A percentile compares a stretch with the other conserved stretches of the same genome.
Conservation (phyloP, 2,797 vertebrate species). For the Sarcophilus harrisii region DNA sequence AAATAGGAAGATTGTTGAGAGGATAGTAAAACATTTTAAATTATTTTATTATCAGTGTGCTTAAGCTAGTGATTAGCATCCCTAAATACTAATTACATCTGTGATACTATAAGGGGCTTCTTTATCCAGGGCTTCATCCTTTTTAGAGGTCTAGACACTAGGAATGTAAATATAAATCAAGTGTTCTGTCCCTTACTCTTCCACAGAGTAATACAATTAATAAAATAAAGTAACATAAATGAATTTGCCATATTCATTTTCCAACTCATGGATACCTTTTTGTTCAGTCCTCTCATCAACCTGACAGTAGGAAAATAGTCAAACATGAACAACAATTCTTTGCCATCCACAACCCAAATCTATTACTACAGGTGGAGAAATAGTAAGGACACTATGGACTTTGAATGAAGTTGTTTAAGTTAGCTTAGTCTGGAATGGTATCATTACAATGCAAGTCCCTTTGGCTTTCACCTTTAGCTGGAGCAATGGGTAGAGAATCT, state of each 20-base stretch:
- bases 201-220: background rate
- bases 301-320: background rate
- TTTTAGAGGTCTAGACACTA: background rate
- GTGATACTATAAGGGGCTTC: background rate
- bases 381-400: background rate
- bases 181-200: background rate
- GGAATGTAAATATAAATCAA: background rate
- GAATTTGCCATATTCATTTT: background rate
- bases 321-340: background rate
- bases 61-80: background rate
- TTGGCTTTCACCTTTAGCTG: background rate
- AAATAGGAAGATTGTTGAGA: background rate
- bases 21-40: background rate
- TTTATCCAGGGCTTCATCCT: background rate
- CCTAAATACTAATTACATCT: background rate
- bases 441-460: background rate
- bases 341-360: background rate
- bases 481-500: background rate
- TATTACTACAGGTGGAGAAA: background rate
- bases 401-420: background rate
- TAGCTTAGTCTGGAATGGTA: background rate
- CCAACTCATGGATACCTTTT: background rate
- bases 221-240: background rate
- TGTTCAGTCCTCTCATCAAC: background rate
- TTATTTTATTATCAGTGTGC: background rate